Conservation (phyloP, 2,113 vertebrate genomes). For the Gymnobelideus leadbeateri region DNA sequence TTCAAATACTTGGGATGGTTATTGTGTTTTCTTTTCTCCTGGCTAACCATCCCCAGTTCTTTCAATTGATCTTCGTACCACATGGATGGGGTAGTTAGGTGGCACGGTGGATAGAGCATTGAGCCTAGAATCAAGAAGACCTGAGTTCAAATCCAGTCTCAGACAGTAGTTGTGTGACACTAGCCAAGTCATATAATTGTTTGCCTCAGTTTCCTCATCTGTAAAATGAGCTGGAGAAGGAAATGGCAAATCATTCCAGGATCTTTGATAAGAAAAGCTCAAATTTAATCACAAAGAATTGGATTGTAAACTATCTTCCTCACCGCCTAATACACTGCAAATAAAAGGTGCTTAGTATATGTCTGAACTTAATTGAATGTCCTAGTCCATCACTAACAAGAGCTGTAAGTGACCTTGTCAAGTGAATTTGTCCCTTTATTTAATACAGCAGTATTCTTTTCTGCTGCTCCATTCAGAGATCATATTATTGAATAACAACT, state of each 20-base stretch:
- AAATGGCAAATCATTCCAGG: background rate
- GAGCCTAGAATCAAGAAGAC: background rate
- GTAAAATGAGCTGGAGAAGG: background rate
- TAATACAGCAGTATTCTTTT: slow-evolving; percentile 17
- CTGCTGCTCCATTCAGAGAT: slow-evolving; percentile 17
- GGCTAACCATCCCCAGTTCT: background rate
- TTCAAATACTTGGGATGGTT: background rate
- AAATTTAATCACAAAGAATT: background rate
- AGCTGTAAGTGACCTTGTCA: background rate
- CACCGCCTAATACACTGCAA: background rate
- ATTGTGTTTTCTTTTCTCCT: background rate
- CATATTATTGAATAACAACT: background rate
- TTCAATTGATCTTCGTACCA: background rate
- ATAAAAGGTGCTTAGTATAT: slow-evolving; percentile 10
- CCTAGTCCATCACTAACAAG: background rate
- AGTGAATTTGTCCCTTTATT: background rate
- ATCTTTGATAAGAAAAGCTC: background rate
- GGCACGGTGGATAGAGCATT: background rate
- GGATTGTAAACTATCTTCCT: background rate
- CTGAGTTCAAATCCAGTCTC: background rate
- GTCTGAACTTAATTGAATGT: background rate
- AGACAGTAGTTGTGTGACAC: background rate
- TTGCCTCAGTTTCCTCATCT: background rate
- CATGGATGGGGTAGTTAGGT: background rate
- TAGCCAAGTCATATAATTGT: background rate